phyloP scores from a whole-genome alignment of 2,113 vertebrate genomes.

The Larimichthys crocea region DNA sequence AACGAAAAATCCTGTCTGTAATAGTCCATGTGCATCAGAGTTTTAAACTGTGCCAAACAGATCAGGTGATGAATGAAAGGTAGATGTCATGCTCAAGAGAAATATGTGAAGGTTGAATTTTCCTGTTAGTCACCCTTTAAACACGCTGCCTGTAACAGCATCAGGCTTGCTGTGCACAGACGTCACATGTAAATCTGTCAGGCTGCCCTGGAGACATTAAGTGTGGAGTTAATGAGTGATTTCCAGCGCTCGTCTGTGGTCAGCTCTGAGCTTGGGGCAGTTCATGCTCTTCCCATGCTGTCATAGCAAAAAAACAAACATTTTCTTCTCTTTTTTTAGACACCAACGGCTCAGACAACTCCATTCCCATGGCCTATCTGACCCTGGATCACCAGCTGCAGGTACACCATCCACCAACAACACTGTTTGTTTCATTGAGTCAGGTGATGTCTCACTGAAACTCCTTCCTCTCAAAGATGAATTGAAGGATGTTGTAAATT shows the following conservation, averaged over 20 bases:
- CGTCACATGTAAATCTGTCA: neutral
- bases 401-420: conserved; percentile 79
- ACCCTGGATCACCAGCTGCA: conserved; percentile 98
- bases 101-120: conserved; percentile 4
- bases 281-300: too few relatives aligned
- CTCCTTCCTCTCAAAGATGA: neutral
- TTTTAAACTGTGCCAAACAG: neutral
- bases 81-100: neutral
- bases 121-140: neutral
- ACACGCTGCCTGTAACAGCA: neutral
- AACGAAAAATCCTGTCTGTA: too few relatives aligned
- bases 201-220: neutral
- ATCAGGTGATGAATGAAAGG: neutral
- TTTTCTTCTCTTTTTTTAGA: conserved; percentile 80
- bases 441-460: neutral
- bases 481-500: neutral
- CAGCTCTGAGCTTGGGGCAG: neutral
- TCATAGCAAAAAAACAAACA: neutral
- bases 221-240: neutral
- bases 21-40: too few relatives aligned
- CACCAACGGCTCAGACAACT: conserved; percentile 99
- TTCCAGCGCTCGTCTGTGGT: neutral
- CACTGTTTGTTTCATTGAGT: too few relatives aligned
- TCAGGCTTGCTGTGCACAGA: neutral
- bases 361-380: conserved; percentile 99